Percentiles rank a stretch among this genome's conserved stretches.
Evolutionary conservation across 2,113 vertebrate genomes (phyloP).

Genomic region (Anhinga anhinga): DNA sequence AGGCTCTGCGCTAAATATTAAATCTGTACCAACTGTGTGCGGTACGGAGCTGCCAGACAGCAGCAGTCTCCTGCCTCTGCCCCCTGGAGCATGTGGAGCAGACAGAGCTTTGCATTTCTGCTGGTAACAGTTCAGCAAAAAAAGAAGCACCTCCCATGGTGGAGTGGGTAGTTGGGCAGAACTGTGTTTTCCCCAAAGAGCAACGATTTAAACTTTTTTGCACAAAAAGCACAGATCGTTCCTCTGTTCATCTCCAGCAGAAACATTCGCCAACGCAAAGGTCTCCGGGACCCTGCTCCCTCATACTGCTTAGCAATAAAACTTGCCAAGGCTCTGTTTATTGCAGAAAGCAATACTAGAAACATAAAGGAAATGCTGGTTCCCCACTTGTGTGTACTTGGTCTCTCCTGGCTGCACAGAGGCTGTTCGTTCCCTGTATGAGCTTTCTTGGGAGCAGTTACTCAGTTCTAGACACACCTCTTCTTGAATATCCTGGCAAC

Average conservation of each 20-base stretch:
- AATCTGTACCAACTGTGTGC: rapidly evolving
- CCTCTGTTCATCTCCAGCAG: neutral
- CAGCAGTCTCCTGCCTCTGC: neutral
- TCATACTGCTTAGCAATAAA: neutral
- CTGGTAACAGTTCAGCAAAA: neutral
- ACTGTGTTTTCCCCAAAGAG: neutral
- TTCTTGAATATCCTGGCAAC: neutral
- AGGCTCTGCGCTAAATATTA: neutral
- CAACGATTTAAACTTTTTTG: neutral
- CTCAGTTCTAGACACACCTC: neutral
- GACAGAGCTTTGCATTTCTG: neutral
- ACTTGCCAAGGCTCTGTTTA: neutral
- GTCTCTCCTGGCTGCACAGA: neutral
- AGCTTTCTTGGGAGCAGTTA: neutral
- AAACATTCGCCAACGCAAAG: rapidly evolving
- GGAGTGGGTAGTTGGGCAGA: neutral
- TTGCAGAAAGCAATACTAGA: neutral
- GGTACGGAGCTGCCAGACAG: neutral
- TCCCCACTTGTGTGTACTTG: neutral
- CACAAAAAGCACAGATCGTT: neutral
- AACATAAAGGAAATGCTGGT: neutral
- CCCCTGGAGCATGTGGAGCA: neutral
- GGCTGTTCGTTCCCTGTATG: neutral
- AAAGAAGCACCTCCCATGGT: neutral
- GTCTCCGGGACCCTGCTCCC: neutral